phyloP scores from a whole-genome alignment of 2,113 vertebrate species.

The Halcyon malimbica region DNA sequence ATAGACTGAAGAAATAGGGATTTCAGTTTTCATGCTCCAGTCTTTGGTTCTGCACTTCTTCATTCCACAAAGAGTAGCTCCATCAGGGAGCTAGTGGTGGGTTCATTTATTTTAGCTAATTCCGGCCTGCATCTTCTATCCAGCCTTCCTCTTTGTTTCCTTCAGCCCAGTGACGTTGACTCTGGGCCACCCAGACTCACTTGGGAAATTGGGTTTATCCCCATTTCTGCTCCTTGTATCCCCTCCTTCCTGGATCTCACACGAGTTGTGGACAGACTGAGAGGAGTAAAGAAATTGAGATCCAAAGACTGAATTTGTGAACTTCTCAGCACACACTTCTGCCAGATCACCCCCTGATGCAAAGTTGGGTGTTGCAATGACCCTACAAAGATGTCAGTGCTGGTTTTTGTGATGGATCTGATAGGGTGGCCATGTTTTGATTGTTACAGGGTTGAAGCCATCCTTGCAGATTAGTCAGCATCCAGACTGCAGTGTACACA shows the following conservation, averaged over 20 bases:
- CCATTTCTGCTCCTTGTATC: not conserved
- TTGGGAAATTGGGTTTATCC: not conserved
- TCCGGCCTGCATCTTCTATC: not conserved
- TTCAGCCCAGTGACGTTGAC: not conserved
- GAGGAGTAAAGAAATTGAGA: not conserved
- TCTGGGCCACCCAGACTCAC: not conserved
- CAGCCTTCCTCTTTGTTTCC: not conserved
- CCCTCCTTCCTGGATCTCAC: rapidly evolving
- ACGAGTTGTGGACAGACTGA: not conserved
- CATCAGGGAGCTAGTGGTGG: not conserved
- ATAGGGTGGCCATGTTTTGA: rapidly evolving
- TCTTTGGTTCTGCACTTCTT: not conserved
- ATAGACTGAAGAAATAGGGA: not conserved
- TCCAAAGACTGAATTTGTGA: not conserved
- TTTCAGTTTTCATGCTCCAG: not conserved
- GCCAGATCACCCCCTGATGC: rapidly evolving
- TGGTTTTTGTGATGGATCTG: not conserved
- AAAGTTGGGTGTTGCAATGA: not conserved
- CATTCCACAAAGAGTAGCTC: not conserved
- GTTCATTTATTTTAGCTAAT: not conserved
- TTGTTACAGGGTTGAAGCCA: not conserved
- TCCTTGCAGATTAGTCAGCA: not conserved
- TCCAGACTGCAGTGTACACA: not conserved
- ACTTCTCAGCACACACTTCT: not conserved
- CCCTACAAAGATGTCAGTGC: not conserved